Base-by-base conservation (phyloP, 2,113 vertebrate genomes). In the Ptychochromis oligacanthus region DNA sequence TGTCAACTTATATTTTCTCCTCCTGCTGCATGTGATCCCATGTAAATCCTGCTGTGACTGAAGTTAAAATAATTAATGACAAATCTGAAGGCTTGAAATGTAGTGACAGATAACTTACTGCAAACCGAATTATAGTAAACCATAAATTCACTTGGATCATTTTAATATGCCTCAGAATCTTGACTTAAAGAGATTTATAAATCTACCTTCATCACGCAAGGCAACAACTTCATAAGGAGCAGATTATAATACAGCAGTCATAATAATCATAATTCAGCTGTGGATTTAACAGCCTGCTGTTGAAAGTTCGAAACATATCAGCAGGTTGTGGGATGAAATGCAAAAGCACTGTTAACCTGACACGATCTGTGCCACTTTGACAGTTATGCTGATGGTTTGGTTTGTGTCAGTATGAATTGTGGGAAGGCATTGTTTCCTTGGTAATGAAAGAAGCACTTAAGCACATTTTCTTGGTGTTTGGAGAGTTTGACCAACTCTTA, bases 331-430 rank as follows among this genome's bases (percentile, higher is more conserved):
- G 46, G 40, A 49, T 72, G 26, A 72, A 72, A 72, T 72, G 17
- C n/a, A 31, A 54, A 54, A 14, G 67, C 46, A 14, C 7, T 52
- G 10, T 72, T 72, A 52, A 72, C 43, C n/a, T 55, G 28, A 6
- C 46, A 70, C 31, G 46, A 72, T 72, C 43, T 72, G 67, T 72
- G 67, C 52, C 24, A 72, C 26, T 31, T 20, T 54, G 17, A 54
- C 46, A 54, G 7, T 52, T 14, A 72, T 54, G 26, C 3, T 72
- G 46, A 54, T 52, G 67, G 46, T 31, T 72, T 72, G 20, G 17
- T 72, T 72, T 72, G 46, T 72, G 65, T 52, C 65, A 72, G 17
- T 52, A 72, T 72, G 67, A 54, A 72, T 34, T 72, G 67, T 72
- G 67, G 67, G 46, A 18, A 54, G 17, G 46, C 17, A 72, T 72